Evolutionary conservation across 2,888 invertebrate genomes (phyloP), one percentile per base, ranked within the genome.

Genomic region (Orthosia gracilis): DNA sequence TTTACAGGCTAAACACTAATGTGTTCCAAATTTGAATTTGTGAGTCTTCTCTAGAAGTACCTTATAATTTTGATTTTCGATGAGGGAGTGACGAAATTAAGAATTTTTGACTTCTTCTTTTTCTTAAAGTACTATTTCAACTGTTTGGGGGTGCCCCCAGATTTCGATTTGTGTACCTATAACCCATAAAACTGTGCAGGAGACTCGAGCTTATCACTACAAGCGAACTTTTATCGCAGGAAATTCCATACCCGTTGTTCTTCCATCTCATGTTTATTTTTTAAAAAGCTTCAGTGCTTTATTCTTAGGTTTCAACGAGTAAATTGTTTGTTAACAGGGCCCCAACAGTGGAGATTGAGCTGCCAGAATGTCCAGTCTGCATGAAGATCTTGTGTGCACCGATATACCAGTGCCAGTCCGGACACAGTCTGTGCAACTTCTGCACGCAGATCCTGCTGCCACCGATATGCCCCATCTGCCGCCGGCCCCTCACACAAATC

Each of bases 331-430:
- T 18, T 12, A 54, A 57, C 50, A 88, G 87, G 62, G 81, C 78
- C 69, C 69, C 84, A n/a, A 73, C 86, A 18, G 85, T 86, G 31
- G 88, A 90, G 3, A 83, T 94, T 57, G 92, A 93, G 18, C 78
- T 94, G 47, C 95, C 94, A 18, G 94, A 95, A 87, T 96, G 96
- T 82, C 96, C 95, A 2, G 94, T 95, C 18, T 96, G 96, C 80
- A 57, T 94, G 89, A 94, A 95, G 5, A 88, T 88, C 0, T 94
- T 96, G 95, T 90, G 90, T 2, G 91, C 92, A 13, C 96, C 96
- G 7, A 96, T 96, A 83, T 96, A 86, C 81, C 94, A 94, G 81
- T 96, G 96, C 84, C 91, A 93, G 73, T 93, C 94, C 0, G 96
- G 96, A 5, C 96, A 96, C 85, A 96, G 96, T 76, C 88, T 96